Evolutionary conservation across 2,113 vertebrate species (phyloP), one percentile per base, ranked within the genome.

Genomic region (Atherinomorus stipes): DNA sequence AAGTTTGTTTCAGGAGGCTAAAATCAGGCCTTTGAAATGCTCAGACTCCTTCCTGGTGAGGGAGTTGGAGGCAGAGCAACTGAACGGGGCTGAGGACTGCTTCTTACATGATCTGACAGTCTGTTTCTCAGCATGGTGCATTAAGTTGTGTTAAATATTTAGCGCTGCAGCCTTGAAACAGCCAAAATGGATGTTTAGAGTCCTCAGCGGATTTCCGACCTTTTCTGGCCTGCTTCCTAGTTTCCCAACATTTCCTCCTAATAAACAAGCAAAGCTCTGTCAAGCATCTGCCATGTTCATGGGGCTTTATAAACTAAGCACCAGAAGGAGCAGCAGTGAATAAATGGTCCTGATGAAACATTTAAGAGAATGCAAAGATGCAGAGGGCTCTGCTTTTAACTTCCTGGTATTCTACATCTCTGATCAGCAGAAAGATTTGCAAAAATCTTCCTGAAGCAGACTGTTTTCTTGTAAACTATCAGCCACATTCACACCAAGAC

Each of bases 131-230:
- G 56, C 65, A n/a, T 11, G 74, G 2, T 73, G 85, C 78, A 74
- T 82, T 72, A 69, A 71, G 42, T 42, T 28, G 8, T 19, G 53
- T 87, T 82, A 82, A 86, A 84, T 80, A 85, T 87, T 82, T 61
- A 85, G 65, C 71, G 12, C 22, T 2, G 1, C 77, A 25, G 80
- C 70, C 26, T 64, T 34, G 34, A 59, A 74, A 85, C 67, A 59
- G 52, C 42, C 52, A 69, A 49, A 84, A 54, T 59, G 64, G 61
- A 77, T 69, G 73, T 83, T 83, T 50, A n/a, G 44, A 54, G 65
- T 71, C 76, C 73, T 77, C 22, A 0, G 76, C 22, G 65, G 69
- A 61, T 53, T 78, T 59, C 62, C 1, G 37, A 74, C 38, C 19
- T 71, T 66, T 51, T 22, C 70, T 57, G 73, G 65, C 38, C 50